phyloP scores from a whole-genome alignment of 2,797 vertebrate species.

The Balearica regulorum region DNA sequence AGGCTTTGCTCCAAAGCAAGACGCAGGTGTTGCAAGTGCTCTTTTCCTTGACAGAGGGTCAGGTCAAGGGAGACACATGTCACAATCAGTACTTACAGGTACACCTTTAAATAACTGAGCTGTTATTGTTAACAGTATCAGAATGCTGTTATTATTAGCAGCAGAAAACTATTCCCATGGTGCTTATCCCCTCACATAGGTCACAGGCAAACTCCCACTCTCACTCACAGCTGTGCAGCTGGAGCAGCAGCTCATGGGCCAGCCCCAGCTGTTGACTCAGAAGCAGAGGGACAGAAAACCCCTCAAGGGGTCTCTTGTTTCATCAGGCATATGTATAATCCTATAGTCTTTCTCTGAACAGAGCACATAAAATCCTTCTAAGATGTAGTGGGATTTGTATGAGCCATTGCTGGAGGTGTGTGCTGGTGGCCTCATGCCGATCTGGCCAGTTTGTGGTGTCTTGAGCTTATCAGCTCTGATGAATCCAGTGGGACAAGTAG shows the following conservation, averaged over 20 bases:
- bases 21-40: not conserved
- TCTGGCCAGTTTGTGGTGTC: not conserved
- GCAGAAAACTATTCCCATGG: not conserved
- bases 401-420: not conserved
- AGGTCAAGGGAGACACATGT: not conserved
- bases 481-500: not conserved
- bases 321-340: not conserved
- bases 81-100: not conserved
- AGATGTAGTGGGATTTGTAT: fast-evolving
- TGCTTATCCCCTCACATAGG: not conserved
- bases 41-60: not conserved
- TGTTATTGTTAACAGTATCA: not conserved
- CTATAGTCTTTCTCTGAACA: not conserved
- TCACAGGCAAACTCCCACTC: not conserved
- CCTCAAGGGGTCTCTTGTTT: not conserved
- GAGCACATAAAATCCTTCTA: not conserved
- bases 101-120: not conserved
- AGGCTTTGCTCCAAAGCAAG: not conserved
- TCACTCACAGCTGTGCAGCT: not conserved
- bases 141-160: not conserved
- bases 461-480: not conserved
- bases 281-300: not conserved
- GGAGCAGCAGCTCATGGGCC: not conserved
- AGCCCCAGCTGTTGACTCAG: not conserved
- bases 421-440: not conserved